Conservation (phyloP, 2,113 vertebrate genomes). For the Rhadina sibilatrix region DNA sequence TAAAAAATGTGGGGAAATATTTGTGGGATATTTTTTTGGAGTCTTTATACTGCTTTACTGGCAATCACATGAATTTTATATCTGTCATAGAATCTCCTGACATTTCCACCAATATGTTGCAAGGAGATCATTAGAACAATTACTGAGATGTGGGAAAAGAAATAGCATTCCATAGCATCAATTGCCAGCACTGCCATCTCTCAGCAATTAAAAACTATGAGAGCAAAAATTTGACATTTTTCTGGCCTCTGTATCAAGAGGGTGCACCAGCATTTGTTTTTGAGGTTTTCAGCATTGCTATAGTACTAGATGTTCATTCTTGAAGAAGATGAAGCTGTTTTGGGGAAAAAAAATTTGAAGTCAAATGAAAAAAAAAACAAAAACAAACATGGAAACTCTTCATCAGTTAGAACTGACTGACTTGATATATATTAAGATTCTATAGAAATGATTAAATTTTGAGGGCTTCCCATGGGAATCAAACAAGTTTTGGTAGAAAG, state of each 20-base stretch:
- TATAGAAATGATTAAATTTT: background rate
- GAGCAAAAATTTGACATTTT: background rate
- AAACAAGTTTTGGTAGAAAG: background rate
- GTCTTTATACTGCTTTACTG: constrained; percentile 45
- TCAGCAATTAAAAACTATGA: constrained; percentile 31
- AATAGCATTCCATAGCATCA: constrained; percentile 51
- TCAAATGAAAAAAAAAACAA: background rate
- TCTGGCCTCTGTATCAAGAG: background rate
- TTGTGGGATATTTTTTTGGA: constrained; percentile 57
- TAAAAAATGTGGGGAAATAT: constrained; percentile 58
- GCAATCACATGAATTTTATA: constrained; percentile 55
- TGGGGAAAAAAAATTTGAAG: background rate
- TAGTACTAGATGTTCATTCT: background rate
- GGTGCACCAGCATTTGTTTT: background rate
- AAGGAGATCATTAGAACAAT: constrained; percentile 60
- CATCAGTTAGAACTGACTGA: background rate
- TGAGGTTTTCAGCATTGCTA: background rate
- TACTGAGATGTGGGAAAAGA: constrained; percentile 56
- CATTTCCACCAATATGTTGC: constrained; percentile 54
- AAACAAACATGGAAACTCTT: background rate
- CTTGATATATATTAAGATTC: background rate
- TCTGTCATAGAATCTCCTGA: constrained; percentile 65
- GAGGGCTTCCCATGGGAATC: background rate
- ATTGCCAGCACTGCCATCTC: constrained; percentile 21
- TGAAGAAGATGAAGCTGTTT: background rate